These are phyloP conservation scores for Leptocoma aspasia DNA, from an alignment of 2,113 vertebrate genomes.

Conservation along the genomic window DNA sequence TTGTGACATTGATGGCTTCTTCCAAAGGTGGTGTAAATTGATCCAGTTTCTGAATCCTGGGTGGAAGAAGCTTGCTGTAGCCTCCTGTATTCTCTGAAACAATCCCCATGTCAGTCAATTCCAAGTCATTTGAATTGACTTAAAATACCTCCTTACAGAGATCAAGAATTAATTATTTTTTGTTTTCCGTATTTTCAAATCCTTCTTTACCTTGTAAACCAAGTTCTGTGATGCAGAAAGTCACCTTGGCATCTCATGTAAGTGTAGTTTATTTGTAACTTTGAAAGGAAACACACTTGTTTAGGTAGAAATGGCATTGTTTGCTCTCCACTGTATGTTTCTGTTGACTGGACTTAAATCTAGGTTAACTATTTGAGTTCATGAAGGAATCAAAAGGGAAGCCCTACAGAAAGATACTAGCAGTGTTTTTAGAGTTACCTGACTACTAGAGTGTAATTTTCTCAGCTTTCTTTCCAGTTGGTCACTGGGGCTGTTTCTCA, in stretches of 20 bases:
- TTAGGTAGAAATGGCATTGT: not conserved
- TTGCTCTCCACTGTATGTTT: not conserved
- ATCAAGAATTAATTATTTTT: not conserved
- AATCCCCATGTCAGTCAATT: not conserved
- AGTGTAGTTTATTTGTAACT: not conserved
- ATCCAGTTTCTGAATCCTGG: not conserved
- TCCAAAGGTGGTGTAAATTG: not conserved
- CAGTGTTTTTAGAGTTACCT: not conserved
- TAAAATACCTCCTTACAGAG: not conserved
- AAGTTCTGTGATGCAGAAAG: not conserved
- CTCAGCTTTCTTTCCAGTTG: conserved; percentile 17
- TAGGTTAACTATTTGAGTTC: not conserved
- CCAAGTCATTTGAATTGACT: not conserved
- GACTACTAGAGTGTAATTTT: not conserved
- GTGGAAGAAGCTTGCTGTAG: not conserved
- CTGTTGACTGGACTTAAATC: not conserved
- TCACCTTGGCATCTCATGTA: not conserved
- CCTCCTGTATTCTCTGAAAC: not conserved
- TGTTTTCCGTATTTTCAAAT: not conserved
- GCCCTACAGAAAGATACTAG: not conserved
- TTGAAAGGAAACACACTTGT: not conserved
- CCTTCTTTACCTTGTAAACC: not conserved
- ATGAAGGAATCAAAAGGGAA: not conserved
- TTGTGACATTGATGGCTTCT: not conserved
- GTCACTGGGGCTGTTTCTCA: conserved; percentile 25